Evolutionary conservation across 92 coral and sea anemone species (phyloP), one percentile per base, ranked within the genome.

Genomic region (Parazoanthus darwini): DNA sequence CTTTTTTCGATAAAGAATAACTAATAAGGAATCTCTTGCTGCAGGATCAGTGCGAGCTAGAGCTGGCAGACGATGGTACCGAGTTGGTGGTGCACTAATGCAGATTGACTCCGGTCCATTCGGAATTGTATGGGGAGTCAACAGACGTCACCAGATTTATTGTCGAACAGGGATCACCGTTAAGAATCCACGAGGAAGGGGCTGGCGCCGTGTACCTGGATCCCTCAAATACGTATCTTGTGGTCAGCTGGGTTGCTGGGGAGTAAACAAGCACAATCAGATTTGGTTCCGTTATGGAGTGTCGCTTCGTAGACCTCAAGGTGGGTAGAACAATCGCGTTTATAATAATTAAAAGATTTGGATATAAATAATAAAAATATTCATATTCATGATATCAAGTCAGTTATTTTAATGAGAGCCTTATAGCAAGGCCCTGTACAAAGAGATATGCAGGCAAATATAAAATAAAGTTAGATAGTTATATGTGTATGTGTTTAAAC

Each of bases 71-170:
- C 70, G n/a, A 3, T 63, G 70, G 70, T 63, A 63, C 70, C 70
- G 70, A 20, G 6, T 63, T 20, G 70, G n/a, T 23, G 86, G 82
- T 7, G 70, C 59, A 35, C 51, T 89, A 66, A 89, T 37, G 38
- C 92, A 89, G 59, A 77, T 89, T 33, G 92, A 89, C 58, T 85
- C 92, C 46, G 92, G 92, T 6, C 85, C 89, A 29, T 75, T 89
- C 10, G 89, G 92, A 38, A 20, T 85, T 26, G 80, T 85, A n/a
- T 89, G 89, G 75, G 92, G 92, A 77, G 80, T 89, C 58, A 89
- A 75, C 76, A 83, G 8, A 70, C 16, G 73, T 26, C 33, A 75
- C 63, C 59, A 85, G 58, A 89, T 89, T 54, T 70, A 78, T n/a
- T 89, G 92, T 65, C 92, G 92, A 44, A 67, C 80, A 33, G 92